Conservation (phyloP, 1,140 invertebrate genomes). For the Drosophila trapezifrons region DNA sequence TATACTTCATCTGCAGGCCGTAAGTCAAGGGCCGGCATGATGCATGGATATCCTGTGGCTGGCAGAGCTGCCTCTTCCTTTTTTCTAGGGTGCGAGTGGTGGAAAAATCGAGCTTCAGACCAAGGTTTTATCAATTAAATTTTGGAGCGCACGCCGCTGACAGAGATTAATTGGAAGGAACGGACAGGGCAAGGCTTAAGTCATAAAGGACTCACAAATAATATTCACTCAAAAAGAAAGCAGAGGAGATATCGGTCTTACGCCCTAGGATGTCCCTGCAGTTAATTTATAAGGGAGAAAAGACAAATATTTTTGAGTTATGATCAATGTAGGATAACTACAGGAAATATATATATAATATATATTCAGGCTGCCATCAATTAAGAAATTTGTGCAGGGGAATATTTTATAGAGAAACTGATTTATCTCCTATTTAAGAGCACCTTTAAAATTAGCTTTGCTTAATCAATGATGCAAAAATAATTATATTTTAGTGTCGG, state of each 20-base stretch:
- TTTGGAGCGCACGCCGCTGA: constrained; percentile 9
- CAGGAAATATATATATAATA: no score
- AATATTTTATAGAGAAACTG: no score
- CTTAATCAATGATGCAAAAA: no score
- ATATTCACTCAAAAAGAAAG: no score
- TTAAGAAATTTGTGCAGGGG: no score
- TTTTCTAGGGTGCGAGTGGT: not conserved
- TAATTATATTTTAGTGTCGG: not conserved
- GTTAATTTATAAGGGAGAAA: not conserved
- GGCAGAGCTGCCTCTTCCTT: not conserved
- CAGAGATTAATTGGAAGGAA: constrained; percentile 20
- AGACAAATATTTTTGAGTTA: not conserved
- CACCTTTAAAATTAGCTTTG: no score
- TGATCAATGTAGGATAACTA: no score
- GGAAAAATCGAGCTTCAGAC: not conserved
- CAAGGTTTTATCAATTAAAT: constrained; percentile 28
- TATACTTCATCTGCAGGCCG: constrained; percentile 38
- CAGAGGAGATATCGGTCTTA: fast-evolving
- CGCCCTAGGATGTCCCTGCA: no score
- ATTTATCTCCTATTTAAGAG: no score
- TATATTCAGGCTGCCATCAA: no score
- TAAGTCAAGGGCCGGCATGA: constrained; percentile 35
- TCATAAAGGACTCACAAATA: not conserved
- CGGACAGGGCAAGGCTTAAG: not conserved
- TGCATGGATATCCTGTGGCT: constrained; percentile 35